Base-by-base conservation (phyloP, 1,140 invertebrate species). In the Pinna nobilis region DNA sequence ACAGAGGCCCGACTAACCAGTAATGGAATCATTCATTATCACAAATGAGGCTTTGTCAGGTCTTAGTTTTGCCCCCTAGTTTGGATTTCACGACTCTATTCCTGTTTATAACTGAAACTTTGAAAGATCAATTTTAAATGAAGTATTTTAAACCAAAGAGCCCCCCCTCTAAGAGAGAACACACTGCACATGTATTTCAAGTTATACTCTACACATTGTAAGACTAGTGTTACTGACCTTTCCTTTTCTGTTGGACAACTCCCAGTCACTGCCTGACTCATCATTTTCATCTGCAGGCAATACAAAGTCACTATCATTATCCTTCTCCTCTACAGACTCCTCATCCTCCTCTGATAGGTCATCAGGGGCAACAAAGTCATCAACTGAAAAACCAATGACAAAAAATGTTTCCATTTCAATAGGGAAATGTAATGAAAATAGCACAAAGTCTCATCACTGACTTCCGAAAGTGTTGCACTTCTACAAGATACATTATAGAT, bases 251-350 rank as follows among this genome's bases (percentile, higher is more conserved):
- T 66, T 71, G 7, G 65, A 76, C 69, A 69, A 78, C 41, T 85
- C 86, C 82, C 84, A 85, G 61, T 87, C 86, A 80, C 86, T 87
- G 7, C 78, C 86, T 7, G 84, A 85, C 4, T 84, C 83, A 28
- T 82, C 81, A 3, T 77, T 78, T 1, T 76, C 69, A 25, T 76
- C 70, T 1, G 73, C 35, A 28, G 77, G 63, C 71, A 79, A 83
- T 35, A 81, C 81, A 65, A 79, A 81, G 68, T 84, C 79, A 6
- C 69, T 47, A 11, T 76, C 50, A 18, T 72, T 70, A 49, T 77
- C 75, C 53, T 79, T 78, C 66, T 78, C 72, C 2, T 81, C 76
- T n/a, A n/a, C n/a, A n/a, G n/a, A n/a, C n/a, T n/a, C n/a, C 47
- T 82, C 80, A 9, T 78, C 74, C 68, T 82, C 79, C 18, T 77